Evolutionary conservation across 2,888 invertebrate species (phyloP).

Genomic region (Polymixis flavicincta): DNA sequence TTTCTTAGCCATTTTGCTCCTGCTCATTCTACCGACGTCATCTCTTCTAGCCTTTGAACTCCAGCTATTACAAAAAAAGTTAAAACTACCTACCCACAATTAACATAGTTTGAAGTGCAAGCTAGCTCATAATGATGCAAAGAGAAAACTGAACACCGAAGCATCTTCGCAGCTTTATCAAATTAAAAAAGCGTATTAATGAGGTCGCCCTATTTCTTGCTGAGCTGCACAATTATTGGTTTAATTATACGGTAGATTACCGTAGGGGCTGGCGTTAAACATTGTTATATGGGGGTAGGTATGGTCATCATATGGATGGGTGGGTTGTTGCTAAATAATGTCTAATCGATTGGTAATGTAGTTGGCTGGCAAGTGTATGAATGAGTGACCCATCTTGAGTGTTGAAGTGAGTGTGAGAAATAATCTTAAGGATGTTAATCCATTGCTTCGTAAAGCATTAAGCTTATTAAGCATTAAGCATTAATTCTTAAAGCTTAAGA

Average conservation of each 20-base stretch:
- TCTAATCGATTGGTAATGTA: not conserved
- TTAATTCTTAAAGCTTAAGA: too few species aligned
- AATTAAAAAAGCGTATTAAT: slow-evolving; percentile 75
- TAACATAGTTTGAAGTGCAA: slow-evolving; percentile 19
- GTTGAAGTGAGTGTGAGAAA: too few species aligned
- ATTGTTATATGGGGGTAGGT: slow-evolving; percentile 60
- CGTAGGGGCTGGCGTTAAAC: slow-evolving; percentile 68
- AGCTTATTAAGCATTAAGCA: too few species aligned
- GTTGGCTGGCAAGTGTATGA: not conserved
- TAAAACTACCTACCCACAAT: not conserved
- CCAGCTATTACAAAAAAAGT: not conserved
- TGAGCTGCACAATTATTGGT: slow-evolving; percentile 83
- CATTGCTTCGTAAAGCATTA: too few species aligned
- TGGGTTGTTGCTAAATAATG: slow-evolving; percentile 11
- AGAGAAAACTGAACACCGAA: slow-evolving; percentile 19
- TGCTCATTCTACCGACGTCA: not conserved
- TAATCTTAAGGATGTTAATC: too few species aligned
- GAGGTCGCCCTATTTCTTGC: slow-evolving; percentile 76
- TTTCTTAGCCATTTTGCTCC: too few species aligned
- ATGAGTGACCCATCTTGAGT: not conserved
- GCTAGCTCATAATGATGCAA: slow-evolving; percentile 26
- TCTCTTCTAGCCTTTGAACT: not conserved
- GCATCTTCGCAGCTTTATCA: slow-evolving; percentile 30
- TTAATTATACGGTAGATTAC: slow-evolving; percentile 77
- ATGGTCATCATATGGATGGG: not conserved